A percentile compares a stretch with the other conserved stretches of the same genome.
phyloP scores from a whole-genome alignment of 2,888 invertebrate species.

The Noctuana brunneofusca region DNA sequence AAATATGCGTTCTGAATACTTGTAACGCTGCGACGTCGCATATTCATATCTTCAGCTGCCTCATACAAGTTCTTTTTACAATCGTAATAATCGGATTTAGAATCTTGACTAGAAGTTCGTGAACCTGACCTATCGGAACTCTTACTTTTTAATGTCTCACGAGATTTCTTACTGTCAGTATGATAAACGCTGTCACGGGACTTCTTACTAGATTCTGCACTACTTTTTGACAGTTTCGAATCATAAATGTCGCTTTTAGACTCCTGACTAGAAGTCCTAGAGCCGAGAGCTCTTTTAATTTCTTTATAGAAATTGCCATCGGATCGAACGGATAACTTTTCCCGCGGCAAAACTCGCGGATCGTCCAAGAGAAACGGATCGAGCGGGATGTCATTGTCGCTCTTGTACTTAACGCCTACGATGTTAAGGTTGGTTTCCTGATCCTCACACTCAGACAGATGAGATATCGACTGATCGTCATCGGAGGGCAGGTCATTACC shows the following conservation, averaged over 20 bases:
- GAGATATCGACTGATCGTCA: slow-evolving; percentile 85
- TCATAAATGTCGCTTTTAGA: slow-evolving; percentile 88
- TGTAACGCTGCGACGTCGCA: slow-evolving; percentile 62
- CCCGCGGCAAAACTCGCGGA: slow-evolving; percentile 88
- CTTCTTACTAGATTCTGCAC: slow-evolving; percentile 85
- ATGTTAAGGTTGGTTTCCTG: slow-evolving; percentile 82
- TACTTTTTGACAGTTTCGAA: slow-evolving; percentile 85
- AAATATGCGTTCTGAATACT: slow-evolving; percentile 70
- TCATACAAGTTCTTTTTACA: slow-evolving; percentile 81
- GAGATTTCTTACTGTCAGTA: slow-evolving; percentile 85
- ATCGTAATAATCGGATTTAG: slow-evolving; percentile 88
- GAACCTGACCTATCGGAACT: slow-evolving; percentile 84
- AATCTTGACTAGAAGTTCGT: slow-evolving; percentile 87
- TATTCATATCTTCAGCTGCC: slow-evolving; percentile 60
- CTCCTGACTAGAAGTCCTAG: slow-evolving; percentile 87
- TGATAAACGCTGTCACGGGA: slow-evolving; percentile 85
- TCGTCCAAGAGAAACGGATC: slow-evolving; percentile 91
- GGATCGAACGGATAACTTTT: slow-evolving; percentile 87
- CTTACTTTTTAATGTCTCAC: slow-evolving; percentile 85
- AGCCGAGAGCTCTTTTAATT: slow-evolving; percentile 84
- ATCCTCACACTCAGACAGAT: slow-evolving; percentile 76
- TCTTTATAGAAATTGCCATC: slow-evolving; percentile 89
- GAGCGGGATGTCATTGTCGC: slow-evolving; percentile 86
- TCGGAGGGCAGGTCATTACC: slow-evolving; percentile 90
- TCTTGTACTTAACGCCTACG: slow-evolving; percentile 85